Evolutionary conservation across 2,113 vertebrate species (phyloP), one percentile per base, ranked within the genome.

Genomic region (Oxygymnocypris stewartii): DNA sequence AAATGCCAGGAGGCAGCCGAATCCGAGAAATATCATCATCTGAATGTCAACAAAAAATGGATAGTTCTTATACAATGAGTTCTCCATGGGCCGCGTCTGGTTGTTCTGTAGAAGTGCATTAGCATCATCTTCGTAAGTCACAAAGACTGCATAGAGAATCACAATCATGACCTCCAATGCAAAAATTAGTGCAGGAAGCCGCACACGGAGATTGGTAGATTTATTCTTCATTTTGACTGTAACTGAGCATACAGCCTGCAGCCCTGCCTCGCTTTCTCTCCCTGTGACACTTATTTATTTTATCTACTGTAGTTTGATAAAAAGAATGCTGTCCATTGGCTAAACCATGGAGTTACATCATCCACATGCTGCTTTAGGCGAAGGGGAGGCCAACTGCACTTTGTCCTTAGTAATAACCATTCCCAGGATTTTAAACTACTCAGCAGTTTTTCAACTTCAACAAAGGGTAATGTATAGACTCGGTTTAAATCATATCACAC

Each of bases 21-120:
- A 93, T 10, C 96, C 96, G 7, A 96, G 90, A 87, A 96, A 95
- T 86, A 96, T 93, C 95, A 97, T 96, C 88, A 96, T 91, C 88
- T 97, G 96, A 78, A 96, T 93, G 88, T 97, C 96, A 51, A 94
- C 91, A 86, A 97, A 96, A 88, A 96, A 71, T 2, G 95, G 93
- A 80, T 96, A 97, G 89, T 93, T 93, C 81, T 76, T 61, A 76
- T 95, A 93, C 75, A 96, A n/a, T 0, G 88, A 85, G 61, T 94
- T 94, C 80, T 93, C 91, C 90, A 89, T 89, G 5, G 89, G 89
- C 25, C 6, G 89, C 1, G 89, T 94, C n/a, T 84, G 65, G 65
- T 95, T 94, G 0, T 0, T 89, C 86, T 92, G 93, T 0, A 47
- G 86, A 74, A 85, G 71, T 35, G 93, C 90, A 37, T 94, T 92